Base-by-base conservation (phyloP, 1,140 invertebrate genomes). In the Cyclina sinensis region DNA sequence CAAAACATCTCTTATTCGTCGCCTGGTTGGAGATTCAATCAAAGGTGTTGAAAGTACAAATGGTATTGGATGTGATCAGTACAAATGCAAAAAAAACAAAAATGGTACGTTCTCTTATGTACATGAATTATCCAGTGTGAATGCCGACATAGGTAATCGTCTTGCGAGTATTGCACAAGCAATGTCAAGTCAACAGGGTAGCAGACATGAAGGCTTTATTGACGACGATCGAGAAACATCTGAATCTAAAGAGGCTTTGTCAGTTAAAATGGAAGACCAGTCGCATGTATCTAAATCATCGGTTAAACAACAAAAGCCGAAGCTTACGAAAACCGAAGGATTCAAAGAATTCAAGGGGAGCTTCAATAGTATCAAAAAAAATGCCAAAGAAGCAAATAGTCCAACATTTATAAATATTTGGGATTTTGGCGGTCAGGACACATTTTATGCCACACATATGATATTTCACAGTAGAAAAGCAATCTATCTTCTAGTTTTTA, bases 401-500 rank as follows among this genome's bases (percentile, higher is more conserved):
- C 51, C 11, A 4, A 4, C 16, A 5, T 65, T 27, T 9, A 30
- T 18, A 7, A 27, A 65, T 30, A 9, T 65, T n/a, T 65, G 59
- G 59, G 59, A 65, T 16, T 65, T 65, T 35, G 59, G 59, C 3
- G 59, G 59, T 7, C 59, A 65, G 30, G 5, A 65, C 16, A 65
- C 30, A 30, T 65, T 65, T 65, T 65, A 65, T 65, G 59, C 59
- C 27, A 65, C 59, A 30, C 59, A 65, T 65, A 65, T 27, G 30
- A 35, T 65, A 30, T 65, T 65, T 65, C 59, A 65, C 16, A 65
- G 59, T 35, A 65, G 30, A 16, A 30, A 35, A 30, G 59, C 59
- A 65, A 65, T 65, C 30, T 65, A 65, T 35, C n/a, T 65, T 3
- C 16, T 65, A 16, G 59, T 65, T 4, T 65, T 30, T 16, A 35